Percentiles rank a stretch among this genome's conserved stretches.
phyloP scores from a whole-genome alignment of 2,797 vertebrate genomes.

The Anguilla megastoma region DNA sequence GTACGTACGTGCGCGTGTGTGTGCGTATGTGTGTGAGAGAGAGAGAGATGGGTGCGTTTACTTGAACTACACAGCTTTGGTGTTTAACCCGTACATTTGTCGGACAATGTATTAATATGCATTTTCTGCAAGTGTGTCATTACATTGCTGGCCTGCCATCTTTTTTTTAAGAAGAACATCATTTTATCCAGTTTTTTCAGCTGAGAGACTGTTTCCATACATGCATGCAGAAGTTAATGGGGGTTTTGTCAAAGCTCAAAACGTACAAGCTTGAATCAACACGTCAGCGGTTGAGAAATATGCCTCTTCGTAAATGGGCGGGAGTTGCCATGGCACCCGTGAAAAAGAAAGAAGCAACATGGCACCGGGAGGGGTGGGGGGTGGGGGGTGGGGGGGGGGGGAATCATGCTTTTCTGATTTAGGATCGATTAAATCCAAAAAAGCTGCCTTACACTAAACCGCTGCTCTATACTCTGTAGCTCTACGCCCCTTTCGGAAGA shows the following conservation, averaged over 20 bases:
- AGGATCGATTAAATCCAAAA: not conserved
- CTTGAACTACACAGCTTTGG: not conserved
- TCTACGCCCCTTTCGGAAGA: not conserved
- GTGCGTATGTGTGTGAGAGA: not conserved
- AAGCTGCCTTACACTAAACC: not conserved
- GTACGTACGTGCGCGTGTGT: not conserved
- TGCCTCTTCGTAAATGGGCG: not conserved
- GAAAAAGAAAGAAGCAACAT: not conserved
- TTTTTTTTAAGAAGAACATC: not conserved
- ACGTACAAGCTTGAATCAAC: not conserved
- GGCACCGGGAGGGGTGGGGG: no score
- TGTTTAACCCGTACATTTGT: not conserved
- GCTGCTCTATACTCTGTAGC: not conserved
- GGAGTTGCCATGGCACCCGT: not conserved
- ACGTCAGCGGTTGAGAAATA: not conserved
- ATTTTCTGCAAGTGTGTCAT: conserved; percentile 6
- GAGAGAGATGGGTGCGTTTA: not conserved
- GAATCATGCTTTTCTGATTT: not conserved
- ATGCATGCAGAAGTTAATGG: not conserved
- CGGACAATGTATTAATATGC: not conserved
- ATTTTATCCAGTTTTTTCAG: not conserved
- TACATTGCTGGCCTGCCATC: not conserved
- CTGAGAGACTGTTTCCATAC: not conserved
- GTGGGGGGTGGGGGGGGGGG: not conserved
- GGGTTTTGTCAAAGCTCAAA: not conserved